These are phyloP conservation scores for Stegophylla sp. DNA, from an alignment of 2,888 invertebrate species.

Conservation along the genomic window DNA sequence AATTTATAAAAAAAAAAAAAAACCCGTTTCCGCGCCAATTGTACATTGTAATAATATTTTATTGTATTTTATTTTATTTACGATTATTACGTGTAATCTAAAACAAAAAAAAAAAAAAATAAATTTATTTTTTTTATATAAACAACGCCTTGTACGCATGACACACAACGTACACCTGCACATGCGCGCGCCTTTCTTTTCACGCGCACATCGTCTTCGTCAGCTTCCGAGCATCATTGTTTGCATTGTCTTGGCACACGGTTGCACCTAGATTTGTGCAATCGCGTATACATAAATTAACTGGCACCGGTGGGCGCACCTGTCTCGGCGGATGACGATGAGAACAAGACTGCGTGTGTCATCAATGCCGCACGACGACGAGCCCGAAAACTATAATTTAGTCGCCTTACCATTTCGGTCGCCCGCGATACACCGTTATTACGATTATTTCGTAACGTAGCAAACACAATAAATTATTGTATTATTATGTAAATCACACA, in stretches of 20 bases:
- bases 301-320: slow-evolving; percentile 23
- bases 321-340: neutral
- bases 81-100: neutral
- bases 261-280: slow-evolving; percentile 3
- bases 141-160: slow-evolving; percentile 39
- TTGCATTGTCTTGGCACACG: neutral
- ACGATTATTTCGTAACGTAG: slow-evolving; percentile 1
- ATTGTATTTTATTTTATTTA: neutral
- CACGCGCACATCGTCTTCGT: neutral
- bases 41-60: slow-evolving; percentile 46
- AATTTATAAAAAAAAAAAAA: too few relatives aligned
- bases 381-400: slow-evolving; percentile 21
- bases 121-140: slow-evolving; percentile 50
- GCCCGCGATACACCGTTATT: neutral
- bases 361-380: slow-evolving; percentile 27
- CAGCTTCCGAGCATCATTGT: neutral
- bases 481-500: slow-evolving; percentile 20
- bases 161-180: slow-evolving; percentile 38
- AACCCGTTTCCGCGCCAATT: too few relatives aligned
- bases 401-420: slow-evolving; percentile 34
- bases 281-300: slow-evolving; percentile 33
- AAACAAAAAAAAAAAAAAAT: too few relatives aligned
- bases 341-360: slow-evolving; percentile 20
- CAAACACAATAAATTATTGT: too few relatives aligned
- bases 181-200: slow-evolving; percentile 16